Evolutionary conservation across 2,113 vertebrate genomes (phyloP).

Genomic region (Dasyornis broadbenti): DNA sequence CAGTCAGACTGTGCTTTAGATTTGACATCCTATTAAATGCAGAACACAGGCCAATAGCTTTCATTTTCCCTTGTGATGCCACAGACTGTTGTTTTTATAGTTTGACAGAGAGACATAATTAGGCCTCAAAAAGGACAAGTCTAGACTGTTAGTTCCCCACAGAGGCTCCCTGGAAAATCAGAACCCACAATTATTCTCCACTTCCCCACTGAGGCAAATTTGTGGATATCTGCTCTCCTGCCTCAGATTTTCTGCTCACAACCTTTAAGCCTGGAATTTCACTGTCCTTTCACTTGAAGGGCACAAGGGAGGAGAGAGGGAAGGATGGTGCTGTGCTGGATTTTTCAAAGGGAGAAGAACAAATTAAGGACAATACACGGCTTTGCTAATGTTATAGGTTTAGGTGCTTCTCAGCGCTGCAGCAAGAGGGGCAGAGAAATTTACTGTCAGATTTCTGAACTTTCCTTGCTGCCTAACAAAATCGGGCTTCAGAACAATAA

Average conservation of each 20-base stretch:
- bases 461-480: neutral
- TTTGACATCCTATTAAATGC: constrained; percentile 65
- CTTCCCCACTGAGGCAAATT: constrained; percentile 1
- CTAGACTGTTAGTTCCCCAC: constrained; percentile 27
- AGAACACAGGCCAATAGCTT: constrained; percentile 57
- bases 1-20: constrained; percentile 55
- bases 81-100: constrained; percentile 27
- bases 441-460: neutral
- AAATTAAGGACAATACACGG: neutral
- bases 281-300: neutral
- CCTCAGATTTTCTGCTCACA: neutral
- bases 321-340: neutral
- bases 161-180: constrained; percentile 56
- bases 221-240: neutral
- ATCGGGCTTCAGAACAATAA: neutral
- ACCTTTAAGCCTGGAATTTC: neutral
- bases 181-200: neutral
- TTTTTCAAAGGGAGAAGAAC: neutral
- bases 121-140: constrained; percentile 61
- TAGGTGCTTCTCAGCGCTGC: neutral
- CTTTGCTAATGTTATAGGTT: neutral
- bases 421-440: neutral
- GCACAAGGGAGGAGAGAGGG: neutral
- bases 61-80: constrained; percentile 56
- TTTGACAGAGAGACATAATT: constrained; percentile 65